Conservation (phyloP, 2,888 invertebrate genomes). For the Zonitis immaculata region DNA sequence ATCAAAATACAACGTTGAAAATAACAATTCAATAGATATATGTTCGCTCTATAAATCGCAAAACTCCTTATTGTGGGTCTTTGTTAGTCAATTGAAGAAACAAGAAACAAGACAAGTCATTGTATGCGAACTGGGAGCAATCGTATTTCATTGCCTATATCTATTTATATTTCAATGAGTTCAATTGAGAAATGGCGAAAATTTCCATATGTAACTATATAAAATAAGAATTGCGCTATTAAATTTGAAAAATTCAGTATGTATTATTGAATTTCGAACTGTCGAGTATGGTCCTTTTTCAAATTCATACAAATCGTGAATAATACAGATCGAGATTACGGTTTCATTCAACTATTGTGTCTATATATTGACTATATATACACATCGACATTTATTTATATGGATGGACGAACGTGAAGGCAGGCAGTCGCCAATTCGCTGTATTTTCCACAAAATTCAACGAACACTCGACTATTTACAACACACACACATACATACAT, state of each 20-base stretch:
- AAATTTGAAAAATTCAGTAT: not conserved
- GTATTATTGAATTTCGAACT: too few relatives aligned
- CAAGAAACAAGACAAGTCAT: slow-evolving; percentile 14
- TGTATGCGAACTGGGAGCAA: slow-evolving; percentile 7
- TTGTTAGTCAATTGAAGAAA: slow-evolving; percentile 17
- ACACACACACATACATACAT: too few relatives aligned
- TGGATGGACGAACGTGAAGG: not conserved
- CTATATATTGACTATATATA: not conserved
- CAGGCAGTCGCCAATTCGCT: not conserved
- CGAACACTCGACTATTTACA: too few relatives aligned
- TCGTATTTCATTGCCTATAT: not conserved
- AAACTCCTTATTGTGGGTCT: not conserved
- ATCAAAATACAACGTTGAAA: not conserved
- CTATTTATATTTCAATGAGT: not conserved
- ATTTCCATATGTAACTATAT: not conserved
- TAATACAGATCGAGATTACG: not conserved
- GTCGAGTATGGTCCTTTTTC: not conserved
- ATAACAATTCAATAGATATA: not conserved
- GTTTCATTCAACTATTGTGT: not conserved
- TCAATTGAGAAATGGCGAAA: not conserved
- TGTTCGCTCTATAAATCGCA: not conserved
- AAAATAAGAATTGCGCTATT: not conserved
- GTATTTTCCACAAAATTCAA: not conserved
- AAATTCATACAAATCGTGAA: not conserved
- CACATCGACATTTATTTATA: not conserved